These are phyloP conservation scores for Siniperca scherzeri DNA, from an alignment of 2,797 vertebrate genomes.

Conservation along the genomic window DNA sequence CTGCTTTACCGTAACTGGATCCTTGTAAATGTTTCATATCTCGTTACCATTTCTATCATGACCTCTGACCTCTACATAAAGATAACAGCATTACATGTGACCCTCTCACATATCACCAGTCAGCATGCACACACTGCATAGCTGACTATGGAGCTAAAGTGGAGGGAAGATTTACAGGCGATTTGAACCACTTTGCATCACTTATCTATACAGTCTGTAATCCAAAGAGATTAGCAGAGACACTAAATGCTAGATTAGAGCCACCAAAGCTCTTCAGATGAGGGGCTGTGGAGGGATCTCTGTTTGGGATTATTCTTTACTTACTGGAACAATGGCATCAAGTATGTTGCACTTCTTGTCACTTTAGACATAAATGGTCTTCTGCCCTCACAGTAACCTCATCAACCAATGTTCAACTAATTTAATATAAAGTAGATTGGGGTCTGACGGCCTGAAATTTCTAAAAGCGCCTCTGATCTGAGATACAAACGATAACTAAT, in stretches of 20 bases:
- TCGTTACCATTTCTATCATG: slow-evolving; percentile 32
- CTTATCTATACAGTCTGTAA: slow-evolving; percentile 69
- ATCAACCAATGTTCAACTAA: not conserved
- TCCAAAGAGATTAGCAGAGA: slow-evolving; percentile 76
- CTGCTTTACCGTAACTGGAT: slow-evolving; percentile 5
- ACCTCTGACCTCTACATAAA: slow-evolving; percentile 52
- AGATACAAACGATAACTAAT: not conserved
- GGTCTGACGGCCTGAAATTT: not conserved
- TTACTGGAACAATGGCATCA: slow-evolving; percentile 52
- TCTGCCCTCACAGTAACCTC: not conserved
- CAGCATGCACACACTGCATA: slow-evolving; percentile 28
- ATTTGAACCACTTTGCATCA: slow-evolving; percentile 75
- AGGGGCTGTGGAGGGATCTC: slow-evolving; percentile 31
- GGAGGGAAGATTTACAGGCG: slow-evolving; percentile 56
- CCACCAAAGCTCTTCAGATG: slow-evolving; percentile 56
- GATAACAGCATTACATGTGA: slow-evolving; percentile 52
- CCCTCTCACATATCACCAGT: slow-evolving; percentile 43
- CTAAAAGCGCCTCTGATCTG: not conserved
- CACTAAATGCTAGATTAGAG: slow-evolving; percentile 77
- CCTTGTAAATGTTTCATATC: slow-evolving; percentile 3
- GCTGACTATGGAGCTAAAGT: slow-evolving; percentile 21
- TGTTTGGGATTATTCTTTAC: slow-evolving; percentile 62
- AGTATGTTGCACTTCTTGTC: slow-evolving; percentile 28
- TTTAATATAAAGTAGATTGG: not conserved
- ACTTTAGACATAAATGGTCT: not conserved